Evolutionary conservation across 2,113 vertebrate species (phyloP), one percentile per base, ranked within the genome.

Genomic region (Vidua macroura): DNA sequence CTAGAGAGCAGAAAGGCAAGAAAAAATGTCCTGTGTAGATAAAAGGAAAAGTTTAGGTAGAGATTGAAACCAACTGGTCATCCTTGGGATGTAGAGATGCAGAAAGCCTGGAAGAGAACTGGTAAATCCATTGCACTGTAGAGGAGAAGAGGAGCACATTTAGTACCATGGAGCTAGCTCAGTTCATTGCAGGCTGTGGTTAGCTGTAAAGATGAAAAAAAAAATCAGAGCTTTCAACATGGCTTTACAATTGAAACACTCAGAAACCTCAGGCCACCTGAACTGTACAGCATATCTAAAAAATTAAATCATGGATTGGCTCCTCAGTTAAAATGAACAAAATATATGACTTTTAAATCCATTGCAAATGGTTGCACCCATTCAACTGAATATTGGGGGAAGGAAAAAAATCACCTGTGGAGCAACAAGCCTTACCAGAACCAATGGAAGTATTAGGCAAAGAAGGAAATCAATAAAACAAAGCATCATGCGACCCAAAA

Each of bases 31-130:
- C 91, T 95, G 95, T 97, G 95, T 87, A 96, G 94, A 92, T 82
- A 95, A 97, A 95, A 81, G 78, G 75, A 93, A 96, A 94, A 85
- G 89, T 91, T 96, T 96, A 96, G 91, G 87, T 66, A 69, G 78
- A 95, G 84, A 82, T 16, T 92, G 81, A 95, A 97, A 95, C 93
- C 96, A 96, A 83, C 91, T 95, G 91, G 91, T 43, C 82, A 83
- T 96, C 94, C 94, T 95, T 90, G 5, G 43, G 46, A 80, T 0
- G 89, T 0, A 53, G 94, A 92, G 49, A 63, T 87, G 58, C 91
- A 64, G 86, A 90, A 95, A 96, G 95, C 96, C 96, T 96, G 95
- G 95, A 96, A 96, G 96, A 96, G 95, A 96, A 96, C 86, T 93
- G 96, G 88, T 96, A 95, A 96, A 84, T 96, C 95, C 94, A 91